Evolutionary conservation across 2,113 vertebrate genomes (phyloP).

Genomic region (Chaetodon trifascialis): DNA sequence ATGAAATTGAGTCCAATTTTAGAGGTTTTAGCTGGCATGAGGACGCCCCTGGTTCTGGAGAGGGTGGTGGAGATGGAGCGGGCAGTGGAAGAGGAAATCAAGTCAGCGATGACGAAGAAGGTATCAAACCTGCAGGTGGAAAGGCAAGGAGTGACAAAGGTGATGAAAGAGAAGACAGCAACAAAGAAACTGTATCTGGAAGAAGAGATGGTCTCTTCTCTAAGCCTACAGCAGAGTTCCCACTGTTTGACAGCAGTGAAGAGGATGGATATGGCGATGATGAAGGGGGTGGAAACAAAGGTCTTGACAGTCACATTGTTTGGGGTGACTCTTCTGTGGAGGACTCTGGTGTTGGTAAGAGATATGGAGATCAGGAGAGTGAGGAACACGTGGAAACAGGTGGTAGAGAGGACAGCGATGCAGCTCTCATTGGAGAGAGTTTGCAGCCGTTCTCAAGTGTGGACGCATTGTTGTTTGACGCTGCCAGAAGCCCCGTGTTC

Average conservation of each 20-base stretch:
- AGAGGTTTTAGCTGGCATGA: conserved; percentile 17
- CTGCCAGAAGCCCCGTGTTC: background rate
- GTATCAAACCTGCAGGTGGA: background rate
- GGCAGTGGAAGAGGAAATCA: background rate
- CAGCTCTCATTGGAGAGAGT: conserved; percentile 4
- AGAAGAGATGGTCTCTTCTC: background rate
- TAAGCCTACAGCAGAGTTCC: background rate
- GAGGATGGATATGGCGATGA: background rate
- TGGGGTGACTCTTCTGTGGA: background rate
- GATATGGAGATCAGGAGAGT: background rate
- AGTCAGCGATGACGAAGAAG: background rate
- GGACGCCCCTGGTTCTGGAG: conserved; percentile 59
- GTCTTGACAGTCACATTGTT: background rate
- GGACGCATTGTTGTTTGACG: conserved; percentile 37
- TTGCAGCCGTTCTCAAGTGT: conserved; percentile 8
- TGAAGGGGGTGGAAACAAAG: background rate
- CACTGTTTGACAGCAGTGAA: conserved; percentile 3
- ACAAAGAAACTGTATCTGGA: background rate
- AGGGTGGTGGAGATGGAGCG: background rate
- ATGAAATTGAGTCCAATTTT: conserved; percentile 15
- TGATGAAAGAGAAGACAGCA: background rate
- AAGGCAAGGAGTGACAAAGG: background rate
- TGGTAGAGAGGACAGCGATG: background rate
- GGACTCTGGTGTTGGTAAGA: background rate
- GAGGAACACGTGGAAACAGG: background rate